These are phyloP conservation scores for Diorhabda sublineata DNA, from an alignment of 1,140 invertebrate species.

Conservation along the genomic window DNA sequence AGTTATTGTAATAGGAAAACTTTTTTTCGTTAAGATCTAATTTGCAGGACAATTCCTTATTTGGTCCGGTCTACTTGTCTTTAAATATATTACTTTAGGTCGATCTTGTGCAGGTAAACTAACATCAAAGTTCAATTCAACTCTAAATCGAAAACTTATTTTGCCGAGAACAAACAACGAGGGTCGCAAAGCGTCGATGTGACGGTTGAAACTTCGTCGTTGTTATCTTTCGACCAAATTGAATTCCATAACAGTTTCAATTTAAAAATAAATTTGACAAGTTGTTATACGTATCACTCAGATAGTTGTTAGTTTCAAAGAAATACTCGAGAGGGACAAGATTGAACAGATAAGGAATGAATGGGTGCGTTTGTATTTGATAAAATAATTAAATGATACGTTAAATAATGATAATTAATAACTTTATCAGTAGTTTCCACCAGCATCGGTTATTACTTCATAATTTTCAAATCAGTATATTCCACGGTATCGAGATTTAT, in stretches of 20 bases:
- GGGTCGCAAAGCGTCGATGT: neutral
- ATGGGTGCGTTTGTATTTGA: too few relatives aligned
- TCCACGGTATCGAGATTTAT: too few relatives aligned
- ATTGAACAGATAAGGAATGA: too few relatives aligned
- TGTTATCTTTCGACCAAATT: neutral
- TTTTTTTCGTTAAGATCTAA: too few relatives aligned
- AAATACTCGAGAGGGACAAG: neutral
- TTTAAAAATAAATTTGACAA: slow-evolving; percentile 1
- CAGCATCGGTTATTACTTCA: too few relatives aligned
- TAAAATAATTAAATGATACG: too few relatives aligned
- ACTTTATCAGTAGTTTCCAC: too few relatives aligned
- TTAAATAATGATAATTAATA: too few relatives aligned
- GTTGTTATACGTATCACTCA: neutral
- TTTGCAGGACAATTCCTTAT: too few relatives aligned
- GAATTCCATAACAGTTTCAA: slow-evolving; percentile 2
- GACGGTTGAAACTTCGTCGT: slow-evolving; percentile 1
- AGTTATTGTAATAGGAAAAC: too few relatives aligned
- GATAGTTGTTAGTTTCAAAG: neutral
- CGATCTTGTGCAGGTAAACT: neutral
- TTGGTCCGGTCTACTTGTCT: neutral
- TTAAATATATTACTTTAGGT: slow-evolving; percentile 3
- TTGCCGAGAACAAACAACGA: neutral
- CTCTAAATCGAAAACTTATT: slow-evolving; percentile 1
- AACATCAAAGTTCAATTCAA: neutral
- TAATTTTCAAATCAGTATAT: too few relatives aligned